Evolutionary conservation across 2,888 invertebrate species (phyloP).

Genomic region (Clistopyga incitator): DNA sequence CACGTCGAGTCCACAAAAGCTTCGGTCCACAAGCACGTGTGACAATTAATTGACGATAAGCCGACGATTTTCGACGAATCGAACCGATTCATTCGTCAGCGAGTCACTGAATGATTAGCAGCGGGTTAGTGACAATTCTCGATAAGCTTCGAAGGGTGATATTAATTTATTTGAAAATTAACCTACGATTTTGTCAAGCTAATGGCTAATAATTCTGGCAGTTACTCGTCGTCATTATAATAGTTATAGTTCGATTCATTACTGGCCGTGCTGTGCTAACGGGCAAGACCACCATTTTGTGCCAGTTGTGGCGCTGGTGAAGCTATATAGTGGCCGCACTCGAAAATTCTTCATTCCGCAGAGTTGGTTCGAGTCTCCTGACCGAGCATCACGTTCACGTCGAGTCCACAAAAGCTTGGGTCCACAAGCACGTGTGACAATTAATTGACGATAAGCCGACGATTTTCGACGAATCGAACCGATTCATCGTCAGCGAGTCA

Average conservation of each 20-base stretch:
- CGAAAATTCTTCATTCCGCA: conserved; percentile 29
- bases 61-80: background rate
- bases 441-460: background rate
- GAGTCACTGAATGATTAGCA: conserved; percentile 5
- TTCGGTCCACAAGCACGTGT: background rate
- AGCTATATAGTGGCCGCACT: conserved; percentile 3
- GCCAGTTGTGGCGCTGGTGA: background rate
- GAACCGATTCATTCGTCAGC: background rate
- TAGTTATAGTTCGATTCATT: conserved; percentile 60
- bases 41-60: background rate
- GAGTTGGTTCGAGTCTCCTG: background rate
- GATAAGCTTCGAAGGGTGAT: background rate
- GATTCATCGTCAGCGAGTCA: background rate
- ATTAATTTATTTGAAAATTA: conserved; percentile 3
- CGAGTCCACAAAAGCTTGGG: background rate
- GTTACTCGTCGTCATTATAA: too few relatives aligned
- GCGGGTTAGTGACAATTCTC: background rate
- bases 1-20: conserved; percentile 5
- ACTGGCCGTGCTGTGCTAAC: conserved; percentile 6
- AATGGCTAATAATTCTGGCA: too few relatives aligned
- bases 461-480: background rate
- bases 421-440: background rate
- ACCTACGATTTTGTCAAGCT: background rate
- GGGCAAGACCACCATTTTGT: conserved; percentile 23
- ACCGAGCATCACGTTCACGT: background rate